A percentile compares a stretch with the other conserved stretches of the same genome.
Conservation (phyloP, 2,888 invertebrate genomes). For the Microplitis manilae region DNA sequence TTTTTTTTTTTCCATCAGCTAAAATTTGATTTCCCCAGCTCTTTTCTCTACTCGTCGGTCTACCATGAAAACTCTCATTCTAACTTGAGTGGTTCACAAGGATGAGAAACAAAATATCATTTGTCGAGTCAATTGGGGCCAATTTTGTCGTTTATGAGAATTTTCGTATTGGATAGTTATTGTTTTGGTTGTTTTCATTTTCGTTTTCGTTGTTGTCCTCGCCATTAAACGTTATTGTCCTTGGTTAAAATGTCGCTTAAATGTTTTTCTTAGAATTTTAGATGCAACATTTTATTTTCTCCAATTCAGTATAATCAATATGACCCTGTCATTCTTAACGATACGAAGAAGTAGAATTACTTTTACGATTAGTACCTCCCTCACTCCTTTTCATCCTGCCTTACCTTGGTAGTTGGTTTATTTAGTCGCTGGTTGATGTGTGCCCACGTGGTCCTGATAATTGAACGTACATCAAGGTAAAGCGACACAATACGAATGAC, state of each 20-base stretch:
- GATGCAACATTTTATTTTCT: conserved; percentile 11
- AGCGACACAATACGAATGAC: conserved; percentile 42
- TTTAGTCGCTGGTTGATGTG: conserved; percentile 15
- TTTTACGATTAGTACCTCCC: conserved; percentile 11
- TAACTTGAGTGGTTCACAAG: not conserved
- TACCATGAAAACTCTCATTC: conserved; percentile 16
- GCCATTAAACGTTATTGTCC: not conserved
- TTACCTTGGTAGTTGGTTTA: not conserved
- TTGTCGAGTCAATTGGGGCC: not conserved
- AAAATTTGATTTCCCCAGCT: conserved; percentile 18
- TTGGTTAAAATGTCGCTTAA: not conserved
- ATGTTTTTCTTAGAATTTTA: not conserved
- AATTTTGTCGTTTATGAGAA: not conserved
- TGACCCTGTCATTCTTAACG: conserved; percentile 15
- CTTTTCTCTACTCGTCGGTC: not conserved
- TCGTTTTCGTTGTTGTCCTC: not conserved
- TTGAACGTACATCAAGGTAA: conserved; percentile 61
- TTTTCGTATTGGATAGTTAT: not conserved
- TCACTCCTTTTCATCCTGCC: not conserved
- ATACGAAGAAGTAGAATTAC: conserved; percentile 17
- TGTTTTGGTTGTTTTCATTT: not conserved
- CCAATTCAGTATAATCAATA: not conserved
- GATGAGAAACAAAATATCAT: not conserved
- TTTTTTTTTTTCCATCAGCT: conserved; percentile 6
- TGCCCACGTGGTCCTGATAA: conserved; percentile 56